Evolutionary conservation across 2,888 invertebrate species (phyloP).

Genomic region (Eudemis profundana): DNA sequence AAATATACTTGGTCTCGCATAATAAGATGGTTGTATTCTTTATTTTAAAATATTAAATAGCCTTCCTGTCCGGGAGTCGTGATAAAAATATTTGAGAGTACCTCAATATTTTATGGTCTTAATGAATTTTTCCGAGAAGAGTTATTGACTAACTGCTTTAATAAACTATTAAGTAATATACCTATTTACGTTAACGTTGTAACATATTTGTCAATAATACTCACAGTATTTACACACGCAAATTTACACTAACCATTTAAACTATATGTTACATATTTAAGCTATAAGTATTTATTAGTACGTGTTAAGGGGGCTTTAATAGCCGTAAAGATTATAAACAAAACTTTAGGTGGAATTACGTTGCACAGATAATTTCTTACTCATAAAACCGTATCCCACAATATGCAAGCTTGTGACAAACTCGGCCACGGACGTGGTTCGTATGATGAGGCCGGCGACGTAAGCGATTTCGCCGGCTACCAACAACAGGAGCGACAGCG

Average conservation of each 20-base stretch:
- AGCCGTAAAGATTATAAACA: no score
- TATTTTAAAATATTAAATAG: background rate
- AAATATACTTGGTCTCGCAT: slow-evolving; percentile 22
- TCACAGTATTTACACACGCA: no score
- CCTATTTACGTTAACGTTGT: no score
- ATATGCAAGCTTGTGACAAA: slow-evolving; percentile 69
- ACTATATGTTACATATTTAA: no score
- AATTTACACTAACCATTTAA: no score
- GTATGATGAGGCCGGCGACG: slow-evolving; percentile 57
- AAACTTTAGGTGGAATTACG: no score
- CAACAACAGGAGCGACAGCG: slow-evolving; percentile 57
- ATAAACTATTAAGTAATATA: no score
- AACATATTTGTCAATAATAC: no score
- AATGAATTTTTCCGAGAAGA: no score
- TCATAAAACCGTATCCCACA: slow-evolving; percentile 70
- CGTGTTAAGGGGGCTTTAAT: no score
- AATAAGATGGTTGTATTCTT: background rate
- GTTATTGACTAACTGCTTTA: no score
- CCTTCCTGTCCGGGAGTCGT: background rate
- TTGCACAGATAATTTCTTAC: slow-evolving; percentile 58
- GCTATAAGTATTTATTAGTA: no score
- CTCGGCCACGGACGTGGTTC: slow-evolving; percentile 62
- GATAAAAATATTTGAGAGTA: background rate
- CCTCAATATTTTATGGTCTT: background rate
- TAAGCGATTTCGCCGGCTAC: slow-evolving; percentile 62